Percentiles rank a stretch among this genome's conserved stretches.
Conservation (phyloP, 2,113 vertebrate genomes). For the Barnardius zonarius region DNA sequence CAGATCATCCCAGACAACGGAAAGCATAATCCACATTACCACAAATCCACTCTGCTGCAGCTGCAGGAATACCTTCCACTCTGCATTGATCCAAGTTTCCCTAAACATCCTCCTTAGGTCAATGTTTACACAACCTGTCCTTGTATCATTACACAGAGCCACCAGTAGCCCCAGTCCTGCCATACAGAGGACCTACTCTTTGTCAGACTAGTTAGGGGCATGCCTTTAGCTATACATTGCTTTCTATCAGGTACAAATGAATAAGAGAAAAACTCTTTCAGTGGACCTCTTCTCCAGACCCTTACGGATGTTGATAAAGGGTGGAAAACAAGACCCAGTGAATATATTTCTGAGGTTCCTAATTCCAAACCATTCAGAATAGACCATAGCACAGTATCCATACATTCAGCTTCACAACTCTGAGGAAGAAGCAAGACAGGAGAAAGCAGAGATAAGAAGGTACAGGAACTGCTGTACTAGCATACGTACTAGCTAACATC, state of each 20-base stretch:
- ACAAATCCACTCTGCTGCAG: neutral
- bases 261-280: neutral
- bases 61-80: neutral
- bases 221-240: neutral
- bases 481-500: neutral
- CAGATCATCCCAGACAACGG: neutral
- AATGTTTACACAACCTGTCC: neutral
- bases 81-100: neutral
- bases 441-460: neutral
- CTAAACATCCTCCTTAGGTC: neutral
- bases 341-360: neutral
- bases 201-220: neutral
- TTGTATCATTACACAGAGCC: neutral
- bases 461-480: neutral
- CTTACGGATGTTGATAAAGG: neutral
- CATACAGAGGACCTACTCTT: neutral
- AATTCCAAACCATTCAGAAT: neutral
- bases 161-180: neutral
- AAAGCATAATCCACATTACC: neutral
- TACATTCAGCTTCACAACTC: neutral
- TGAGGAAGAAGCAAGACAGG: neutral
- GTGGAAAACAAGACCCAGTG: neutral
- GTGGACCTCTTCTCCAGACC: neutral
- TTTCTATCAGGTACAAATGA: neutral
- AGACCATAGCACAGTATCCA: neutral